Base-by-base conservation (phyloP, 2,797 vertebrate genomes). In the Macrochelys suwanniensis region DNA sequence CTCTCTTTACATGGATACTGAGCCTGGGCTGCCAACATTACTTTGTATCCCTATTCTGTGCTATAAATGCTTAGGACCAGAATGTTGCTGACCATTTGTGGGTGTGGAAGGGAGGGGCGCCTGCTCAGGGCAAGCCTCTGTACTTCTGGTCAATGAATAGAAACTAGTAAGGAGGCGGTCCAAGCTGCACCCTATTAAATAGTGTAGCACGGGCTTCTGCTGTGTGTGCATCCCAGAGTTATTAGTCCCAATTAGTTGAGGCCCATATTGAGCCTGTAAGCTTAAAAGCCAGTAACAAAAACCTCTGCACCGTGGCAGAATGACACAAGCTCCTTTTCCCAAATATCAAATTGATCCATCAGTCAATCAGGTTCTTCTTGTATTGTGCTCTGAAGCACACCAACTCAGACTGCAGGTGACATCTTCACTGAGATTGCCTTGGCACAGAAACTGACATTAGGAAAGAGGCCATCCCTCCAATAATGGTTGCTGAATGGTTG, bases 201-300 rank as follows among this genome's bases (percentile, higher is more conserved):
- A 17, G 49, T 68, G 59, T 59, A 50, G 45, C 47, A 59, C 16
- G 13, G 21, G 78, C 42, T 74, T 89, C 19, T 85, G 59, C 87
- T 87, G 11, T 84, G 80, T 68, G 42, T 49, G 9, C 90, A 28
- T 47, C 25, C 56, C 49, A 49, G 82, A 84, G 28, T 31, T 65
- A 13, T 71, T n/a, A 84, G 71, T 84, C 19, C 59, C 15, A 2
- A 17, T 84, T 90, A 87, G 82, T n/a, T 71, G 37, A 3, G 23
- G 37, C 68, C 68, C 42, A 65, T 68, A 91, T 25, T 87, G 87
- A 94, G 78, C 16, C 19, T 45, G 50, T 53, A 80, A 42, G 74
- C 54, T 42, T 91, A 80, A 61, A 80, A 53, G 93, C 93, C 71
- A 51, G 42, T 77, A 59, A 89, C 76, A 82, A 94, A 37, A 87